Evolutionary conservation across 2,113 vertebrate genomes (phyloP), one percentile per base, ranked within the genome.

Genomic region (Stigmatopora argus): DNA sequence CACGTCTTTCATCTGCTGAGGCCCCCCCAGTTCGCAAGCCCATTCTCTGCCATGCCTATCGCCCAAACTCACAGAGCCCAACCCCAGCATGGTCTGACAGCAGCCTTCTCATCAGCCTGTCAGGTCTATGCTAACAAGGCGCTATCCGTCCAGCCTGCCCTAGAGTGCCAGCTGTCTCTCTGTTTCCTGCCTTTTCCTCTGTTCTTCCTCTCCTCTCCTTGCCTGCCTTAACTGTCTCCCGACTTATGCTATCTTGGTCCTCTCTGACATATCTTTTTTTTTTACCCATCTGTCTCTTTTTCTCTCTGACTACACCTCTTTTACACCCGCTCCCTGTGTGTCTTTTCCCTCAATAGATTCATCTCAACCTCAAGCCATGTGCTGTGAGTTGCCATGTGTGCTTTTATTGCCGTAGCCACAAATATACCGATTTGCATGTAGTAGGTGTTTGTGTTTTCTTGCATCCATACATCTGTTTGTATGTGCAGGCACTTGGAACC

Each of bases 51-150:
- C 80, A 81, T 73, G 78, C 82, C 73, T 79, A 48, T 73, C 14
- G 80, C 77, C 82, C 82, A 69, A 49, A 64, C 75, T 81, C 83
- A 61, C 74, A 67, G 69, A 74, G 69, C 65, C 69, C 48, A 60
- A 77, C 77, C 83, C 89, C 87, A 78, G 92, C 90, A 83, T 72
- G 78, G 84, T 77, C 93, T 98, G 97, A 96, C 96, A 98, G 93
- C 89, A 90, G 93, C 90, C 85, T 90, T 92, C 95, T 94, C 92
- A 90, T 93, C 94, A 91, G 91, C 78, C 93, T 96, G 94, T 94
- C 96, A 95, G 93, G 87, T 83, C 89, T 93, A 93, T 96, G 94
- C 93, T 96, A 97, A 97, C 93, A 91, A 94, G 95, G 89, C 75
- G 86, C 90, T 72, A 77, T 88, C 84, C 87, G 85, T 92, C 92